Evolutionary conservation across 1,140 invertebrate genomes (phyloP), one percentile per base, ranked within the genome.

Genomic region (Coelopa frigida): DNA sequence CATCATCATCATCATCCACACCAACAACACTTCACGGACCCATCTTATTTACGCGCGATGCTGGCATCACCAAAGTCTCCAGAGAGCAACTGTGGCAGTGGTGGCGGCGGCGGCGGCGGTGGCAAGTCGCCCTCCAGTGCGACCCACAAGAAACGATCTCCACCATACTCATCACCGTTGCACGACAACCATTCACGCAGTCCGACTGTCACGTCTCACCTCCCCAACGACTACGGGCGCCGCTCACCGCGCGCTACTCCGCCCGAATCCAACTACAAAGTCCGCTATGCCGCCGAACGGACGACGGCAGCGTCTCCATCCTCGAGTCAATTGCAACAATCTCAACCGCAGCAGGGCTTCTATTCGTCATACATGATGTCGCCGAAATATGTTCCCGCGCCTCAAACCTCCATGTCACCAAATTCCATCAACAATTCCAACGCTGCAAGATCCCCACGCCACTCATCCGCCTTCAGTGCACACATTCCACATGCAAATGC

Each of bases 91-190:
- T 61, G 52, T 44, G 59, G 46, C 12, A 46, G 43, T 4, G 36
- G 48, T 5, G 48, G 57, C 6, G n/a, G 52, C 45, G 59, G 46
- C 12, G 44, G 43, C 3, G 36, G 48, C 3, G 48, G 57, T 7
- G 60, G 59, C 2, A 67, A 67, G 24, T 67, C 63, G 0, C 63
- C 63, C 2, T 66, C 63, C 6, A 59, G 58, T 54, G 46, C 51
- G 3, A 50, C 52, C 5, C 45, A 43, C 26, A 67, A 63, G 53
- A 66, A 63, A 43, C 53, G 63, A 21, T 67, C 63, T 18, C 63
- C 63, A 10, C 63, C 63, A 1, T 67, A 67, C 46, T 54, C 52
- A 3, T 66, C 63, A 2, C 62, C 61, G 3, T 22, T 60, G 37
- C 59, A 53, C 20, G 50, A 52, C 17, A 15, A 24, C 1, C 37